phyloP scores from a whole-genome alignment of 1,140 invertebrate genomes.

The Micrasema minimum region DNA sequence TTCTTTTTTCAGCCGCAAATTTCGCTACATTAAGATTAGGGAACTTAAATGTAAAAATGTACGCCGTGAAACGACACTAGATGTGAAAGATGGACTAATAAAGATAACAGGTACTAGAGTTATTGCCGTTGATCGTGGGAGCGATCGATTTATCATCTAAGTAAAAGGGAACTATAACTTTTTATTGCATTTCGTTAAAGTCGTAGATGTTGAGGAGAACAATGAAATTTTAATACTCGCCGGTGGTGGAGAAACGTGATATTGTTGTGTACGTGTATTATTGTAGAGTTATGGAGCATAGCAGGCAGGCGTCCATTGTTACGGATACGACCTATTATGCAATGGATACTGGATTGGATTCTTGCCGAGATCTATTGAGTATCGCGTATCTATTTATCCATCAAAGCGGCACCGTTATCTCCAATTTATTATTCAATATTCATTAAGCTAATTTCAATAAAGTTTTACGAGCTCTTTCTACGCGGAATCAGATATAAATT shows the following conservation, averaged over 20 bases:
- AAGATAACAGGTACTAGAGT: constrained; percentile 16
- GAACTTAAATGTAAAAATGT: too few species aligned
- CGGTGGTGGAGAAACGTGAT: constrained; percentile 21
- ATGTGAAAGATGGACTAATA: not conserved
- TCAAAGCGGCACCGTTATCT: not conserved
- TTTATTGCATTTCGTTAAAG: constrained; percentile 33
- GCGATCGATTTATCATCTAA: constrained; percentile 30
- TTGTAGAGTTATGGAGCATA: constrained; percentile 1
- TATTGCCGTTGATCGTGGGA: constrained; percentile 8
- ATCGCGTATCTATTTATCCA: constrained; percentile 4
- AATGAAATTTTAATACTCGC: constrained; percentile 16
- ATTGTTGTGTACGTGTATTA: constrained; percentile 2
- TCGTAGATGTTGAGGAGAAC: constrained; percentile 17
- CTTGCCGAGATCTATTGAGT: not conserved
- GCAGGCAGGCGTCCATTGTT: constrained; percentile 24
- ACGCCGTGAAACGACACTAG: too few species aligned
- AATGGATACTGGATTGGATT: not conserved
- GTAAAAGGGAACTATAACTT: constrained; percentile 30
- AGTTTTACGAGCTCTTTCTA: not conserved
- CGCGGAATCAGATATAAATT: not conserved
- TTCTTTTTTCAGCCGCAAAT: too few species aligned
- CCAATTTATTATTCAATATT: not conserved
- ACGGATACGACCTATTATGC: constrained; percentile 22
- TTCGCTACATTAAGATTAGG: too few species aligned
- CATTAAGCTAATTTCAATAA: not conserved